Evolutionary conservation across 2,888 invertebrate species (phyloP), one percentile per base, ranked within the genome.

Genomic region (Tenodera sinensis): DNA sequence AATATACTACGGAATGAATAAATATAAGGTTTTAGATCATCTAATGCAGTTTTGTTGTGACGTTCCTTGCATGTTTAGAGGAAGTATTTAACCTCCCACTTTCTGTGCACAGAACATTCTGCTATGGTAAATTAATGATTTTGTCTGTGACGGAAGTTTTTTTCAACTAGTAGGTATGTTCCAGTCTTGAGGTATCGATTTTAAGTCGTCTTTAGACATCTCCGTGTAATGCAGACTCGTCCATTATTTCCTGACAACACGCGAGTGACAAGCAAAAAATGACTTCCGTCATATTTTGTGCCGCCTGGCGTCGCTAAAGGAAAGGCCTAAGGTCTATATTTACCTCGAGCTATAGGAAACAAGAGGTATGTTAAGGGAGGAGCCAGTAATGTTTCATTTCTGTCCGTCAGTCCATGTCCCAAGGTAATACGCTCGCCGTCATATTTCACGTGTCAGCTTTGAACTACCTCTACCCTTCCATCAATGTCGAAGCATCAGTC

Each of bases 401-500:
- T 28, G 84, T 85, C 88, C 84, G 88, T 88, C 89, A 28, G 81
- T 27, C 87, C 86, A 71, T 85, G 42, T 86, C 42, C 87, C 83
- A 83, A 87, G 83, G 28, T 83, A 87, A 87, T 87, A 85, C 47
- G 47, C 54, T 71, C 83, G 83, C 83, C 71, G 71, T 89, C 87
- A 90, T 90, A 90, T 90, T 90, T 90, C 90, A 90, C 89, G 82
- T 90, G 89, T 89, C 90, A 89, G 54, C 25, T 71, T 71, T 71
- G 54, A 71, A 71, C 54, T 28, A 81, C 34, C 27, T 83, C 28
- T 83, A 82, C 88, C 89, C 88, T 90, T 90, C 90, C 88, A 90
- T 90, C 90, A 90, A 84, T 85, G 90, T 90, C 90, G 88, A 90
- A 85, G 87, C 88, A 90, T 90, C 90, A 90, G 90, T 90, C 90